Evolutionary conservation across 2,888 invertebrate species (phyloP).

Genomic region (Idaea dimidiata): DNA sequence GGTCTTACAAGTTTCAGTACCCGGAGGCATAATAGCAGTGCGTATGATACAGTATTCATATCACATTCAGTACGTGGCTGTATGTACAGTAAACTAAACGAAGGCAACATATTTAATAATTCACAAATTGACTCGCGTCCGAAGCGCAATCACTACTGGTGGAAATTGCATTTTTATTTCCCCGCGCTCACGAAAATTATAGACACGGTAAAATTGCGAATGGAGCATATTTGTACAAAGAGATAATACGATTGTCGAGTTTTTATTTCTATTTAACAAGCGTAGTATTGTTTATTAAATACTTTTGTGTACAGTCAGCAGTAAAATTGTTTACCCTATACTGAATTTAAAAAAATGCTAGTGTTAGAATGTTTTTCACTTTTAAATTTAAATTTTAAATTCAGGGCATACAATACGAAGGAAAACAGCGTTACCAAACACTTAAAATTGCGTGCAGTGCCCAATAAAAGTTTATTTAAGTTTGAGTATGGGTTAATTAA

Average conservation of each 20-base stretch:
- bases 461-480: too few species aligned
- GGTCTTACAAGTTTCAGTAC: not conserved
- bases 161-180: conserved; percentile 68
- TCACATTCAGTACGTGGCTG: not conserved
- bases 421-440: too few species aligned
- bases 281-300: conserved; percentile 12
- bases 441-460: too few species aligned
- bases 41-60: not conserved
- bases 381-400: too few species aligned
- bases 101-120: conserved; percentile 60
- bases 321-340: too few species aligned
- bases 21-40: not conserved
- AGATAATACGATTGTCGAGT: conserved; percentile 23
- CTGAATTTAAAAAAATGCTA: too few species aligned
- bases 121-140: conserved; percentile 48
- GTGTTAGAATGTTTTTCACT: too few species aligned
- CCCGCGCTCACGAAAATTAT: conserved; percentile 53
- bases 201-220: conserved; percentile 50
- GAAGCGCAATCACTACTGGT: conserved; percentile 54
- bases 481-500: too few species aligned
- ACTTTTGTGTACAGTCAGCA: not conserved
- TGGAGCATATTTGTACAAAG: conserved; percentile 46
- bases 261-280: not conserved
- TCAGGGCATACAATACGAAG: too few species aligned
- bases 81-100: conserved; percentile 34